Base-by-base conservation (phyloP, 1,140 invertebrate species). In the Cyphomyrmex costatus region DNA sequence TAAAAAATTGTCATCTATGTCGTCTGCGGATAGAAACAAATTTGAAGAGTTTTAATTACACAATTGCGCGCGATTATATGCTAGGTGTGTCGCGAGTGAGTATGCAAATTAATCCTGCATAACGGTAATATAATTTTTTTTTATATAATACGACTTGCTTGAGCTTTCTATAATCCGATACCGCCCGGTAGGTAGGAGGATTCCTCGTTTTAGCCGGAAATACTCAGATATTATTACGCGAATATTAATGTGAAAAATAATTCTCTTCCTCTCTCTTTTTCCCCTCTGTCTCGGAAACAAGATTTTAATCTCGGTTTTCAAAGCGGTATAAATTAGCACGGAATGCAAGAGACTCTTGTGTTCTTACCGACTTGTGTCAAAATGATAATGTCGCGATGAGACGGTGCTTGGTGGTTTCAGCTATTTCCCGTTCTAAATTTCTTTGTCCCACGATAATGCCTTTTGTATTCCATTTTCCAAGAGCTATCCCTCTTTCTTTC, bases 71-170 rank as follows among this genome's bases (percentile, higher is more conserved):
- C 77, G 27, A 24, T 83, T 83, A 73, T 21, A 19, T 14, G 42
- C 24, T 14, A 46, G 33, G 16, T 24, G 16, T 24, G 42, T 73
- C 49, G 49, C 51, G 60, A 16, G 21, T 60, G 24, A 56, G n/a
- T 33, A 61, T 85, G 74, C 73, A 89, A 89, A 86, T 86, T 89
- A 89, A 89, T 89, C 60, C 61, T 27, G 30, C 53, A 53, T 70
- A 56, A 73, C 65, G 46, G 30, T 65, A 88, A 88, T 88, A 76
- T 88, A 89, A 89, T 89, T 89, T n/a, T n/a, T n/a, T n/a, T n/a
- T 88, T 60, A 61, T 33, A 82, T 78, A 86, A 89, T 88, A 71
- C 58, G 60, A 80, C 65, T 53, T 60, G 70, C 36, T 68, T 27
- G 71, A 66, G 70, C 68, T 36, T 58, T 60, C 77, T 86, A 85